phyloP scores from a whole-genome alignment of 92 coral and sea anemone genomes.

The Epizoanthus illoricatus region DNA sequence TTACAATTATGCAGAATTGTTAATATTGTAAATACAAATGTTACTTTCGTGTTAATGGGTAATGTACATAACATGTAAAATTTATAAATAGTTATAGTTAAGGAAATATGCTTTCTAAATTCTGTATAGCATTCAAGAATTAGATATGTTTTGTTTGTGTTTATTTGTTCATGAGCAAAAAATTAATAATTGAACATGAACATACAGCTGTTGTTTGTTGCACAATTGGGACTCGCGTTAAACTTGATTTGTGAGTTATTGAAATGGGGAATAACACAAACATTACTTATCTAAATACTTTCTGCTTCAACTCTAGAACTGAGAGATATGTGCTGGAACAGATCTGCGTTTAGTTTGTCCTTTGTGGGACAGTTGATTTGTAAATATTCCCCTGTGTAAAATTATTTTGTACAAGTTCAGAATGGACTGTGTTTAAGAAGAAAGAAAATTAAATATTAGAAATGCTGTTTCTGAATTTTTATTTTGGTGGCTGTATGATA shows the following conservation, averaged over 20 bases:
- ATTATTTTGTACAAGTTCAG: neutral
- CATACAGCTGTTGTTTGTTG: no score
- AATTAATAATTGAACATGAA: neutral
- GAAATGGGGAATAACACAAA: neutral
- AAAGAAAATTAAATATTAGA: neutral
- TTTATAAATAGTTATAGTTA: neutral
- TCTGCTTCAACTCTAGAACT: no score
- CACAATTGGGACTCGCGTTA: neutral
- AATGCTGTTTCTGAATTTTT: neutral
- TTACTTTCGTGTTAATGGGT: neutral
- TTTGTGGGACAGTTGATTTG: conserved; percentile 26
- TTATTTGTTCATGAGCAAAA: neutral
- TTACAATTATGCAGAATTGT: conserved; percentile 3
- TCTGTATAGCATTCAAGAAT: conserved; percentile 10
- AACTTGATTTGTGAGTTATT: neutral
- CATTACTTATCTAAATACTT: no score
- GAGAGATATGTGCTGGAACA: neutral
- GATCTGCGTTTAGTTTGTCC: neutral
- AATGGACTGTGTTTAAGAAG: conserved; percentile 2
- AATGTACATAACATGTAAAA: conserved; percentile 1
- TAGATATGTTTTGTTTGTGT: neutral
- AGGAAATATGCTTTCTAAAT: no score
- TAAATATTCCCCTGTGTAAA: neutral
- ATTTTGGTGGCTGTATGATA: neutral
- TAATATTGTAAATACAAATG: conserved; percentile 6